Percentiles rank a stretch among this genome's conserved stretches.
These are phyloP conservation scores for Premnoplex brunnescens DNA, from an alignment of 2,797 vertebrate genomes.

Conservation along the genomic window DNA sequence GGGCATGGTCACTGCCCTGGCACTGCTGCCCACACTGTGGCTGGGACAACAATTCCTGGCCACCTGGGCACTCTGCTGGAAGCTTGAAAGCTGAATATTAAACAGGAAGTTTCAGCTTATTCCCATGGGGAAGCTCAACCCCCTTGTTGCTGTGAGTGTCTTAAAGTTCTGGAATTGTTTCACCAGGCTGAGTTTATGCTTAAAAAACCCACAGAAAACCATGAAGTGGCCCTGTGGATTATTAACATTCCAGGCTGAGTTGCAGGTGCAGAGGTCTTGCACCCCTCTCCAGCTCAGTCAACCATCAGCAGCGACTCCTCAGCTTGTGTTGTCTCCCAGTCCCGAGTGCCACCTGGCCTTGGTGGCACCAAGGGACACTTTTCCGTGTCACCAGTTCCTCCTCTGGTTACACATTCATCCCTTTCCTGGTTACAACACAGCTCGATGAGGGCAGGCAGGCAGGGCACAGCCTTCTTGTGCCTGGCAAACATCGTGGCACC, in stretches of 20 bases:
- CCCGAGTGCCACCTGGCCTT: rapidly evolving
- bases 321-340: neutral
- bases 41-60: neutral
- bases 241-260: neutral
- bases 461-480: neutral
- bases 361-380: neutral
- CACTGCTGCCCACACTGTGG: neutral
- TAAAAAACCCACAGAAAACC: neutral
- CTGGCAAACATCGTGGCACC: neutral
- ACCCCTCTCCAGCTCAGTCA: neutral
- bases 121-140: rapidly evolving
- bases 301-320: neutral
- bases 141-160: rapidly evolving
- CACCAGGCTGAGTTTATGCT: neutral
- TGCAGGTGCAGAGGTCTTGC: neutral
- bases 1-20: neutral
- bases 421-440: neutral
- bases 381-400: rapidly evolving
- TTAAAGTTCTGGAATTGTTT: neutral
- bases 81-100: neutral
- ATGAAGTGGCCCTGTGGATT: neutral
- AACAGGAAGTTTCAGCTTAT: neutral
- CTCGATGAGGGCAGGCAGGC: neutral
- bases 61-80: neutral
- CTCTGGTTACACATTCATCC: neutral